Conservation (phyloP, 2,113 vertebrate genomes). For the Bombycilla garrulus region DNA sequence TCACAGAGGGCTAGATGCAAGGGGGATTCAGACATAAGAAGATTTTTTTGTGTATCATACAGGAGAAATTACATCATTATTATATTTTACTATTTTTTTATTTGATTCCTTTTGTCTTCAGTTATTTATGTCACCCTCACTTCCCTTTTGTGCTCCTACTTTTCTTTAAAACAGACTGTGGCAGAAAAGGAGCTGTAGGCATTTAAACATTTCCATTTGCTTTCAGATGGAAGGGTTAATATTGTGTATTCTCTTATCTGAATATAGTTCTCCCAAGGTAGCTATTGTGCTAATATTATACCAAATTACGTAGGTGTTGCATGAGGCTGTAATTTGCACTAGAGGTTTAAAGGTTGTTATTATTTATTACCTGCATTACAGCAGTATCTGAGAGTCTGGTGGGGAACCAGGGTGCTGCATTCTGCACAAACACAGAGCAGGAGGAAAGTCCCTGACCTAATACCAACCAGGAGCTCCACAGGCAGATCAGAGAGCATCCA, state of each 20-base stretch:
- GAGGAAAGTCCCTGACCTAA: slow-evolving; percentile 68
- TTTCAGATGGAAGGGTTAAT: slow-evolving; percentile 19
- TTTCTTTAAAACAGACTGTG: background rate
- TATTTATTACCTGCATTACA: slow-evolving; percentile 56
- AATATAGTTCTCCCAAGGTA: slow-evolving; percentile 14
- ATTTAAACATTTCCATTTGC: background rate
- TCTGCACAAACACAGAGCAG: slow-evolving; percentile 34
- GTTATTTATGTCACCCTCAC: background rate
- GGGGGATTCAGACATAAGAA: background rate
- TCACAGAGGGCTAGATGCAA: background rate
- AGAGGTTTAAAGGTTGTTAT: slow-evolving; percentile 59
- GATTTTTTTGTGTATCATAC: background rate
- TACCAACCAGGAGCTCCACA: slow-evolving; percentile 40
- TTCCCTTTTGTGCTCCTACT: background rate
- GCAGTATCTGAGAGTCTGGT: slow-evolving; percentile 35
- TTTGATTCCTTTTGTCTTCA: background rate
- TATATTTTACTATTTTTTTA: background rate
- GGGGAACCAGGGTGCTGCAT: background rate
- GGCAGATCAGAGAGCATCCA: slow-evolving; percentile 59
- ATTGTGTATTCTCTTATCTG: slow-evolving; percentile 44
- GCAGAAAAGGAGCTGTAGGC: background rate
- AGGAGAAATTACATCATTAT: background rate
- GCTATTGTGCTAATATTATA: slow-evolving; percentile 41
- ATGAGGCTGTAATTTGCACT: slow-evolving; percentile 61
- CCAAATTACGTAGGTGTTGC: slow-evolving; percentile 56